These are phyloP conservation scores for Leucoraja ocellata DNA, from an alignment of 2,797 vertebrate species.

Conservation along the genomic window DNA sequence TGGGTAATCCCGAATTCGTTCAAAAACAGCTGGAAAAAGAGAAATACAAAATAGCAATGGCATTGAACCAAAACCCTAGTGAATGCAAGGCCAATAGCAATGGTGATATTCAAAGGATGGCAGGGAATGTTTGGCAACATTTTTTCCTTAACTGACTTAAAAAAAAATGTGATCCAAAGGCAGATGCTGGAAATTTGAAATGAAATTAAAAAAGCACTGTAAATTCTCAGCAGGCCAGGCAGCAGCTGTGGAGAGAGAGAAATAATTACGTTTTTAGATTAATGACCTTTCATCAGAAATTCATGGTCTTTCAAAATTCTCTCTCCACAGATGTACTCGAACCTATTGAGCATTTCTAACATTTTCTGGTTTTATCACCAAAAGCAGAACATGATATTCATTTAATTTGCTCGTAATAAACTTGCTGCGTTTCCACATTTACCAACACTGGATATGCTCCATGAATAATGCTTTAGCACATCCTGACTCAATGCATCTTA, in stretches of 20 bases:
- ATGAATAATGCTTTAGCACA: not conserved
- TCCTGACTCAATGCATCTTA: not conserved
- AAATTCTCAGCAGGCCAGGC: no score
- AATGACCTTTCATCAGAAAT: no score
- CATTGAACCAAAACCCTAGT: not conserved
- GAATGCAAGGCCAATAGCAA: not conserved
- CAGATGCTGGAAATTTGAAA: no score
- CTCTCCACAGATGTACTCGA: no score
- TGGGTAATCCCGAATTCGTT: conserved; percentile 43
- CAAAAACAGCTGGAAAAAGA: conserved; percentile 41
- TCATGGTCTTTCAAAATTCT: no score
- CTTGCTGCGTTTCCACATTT: not conserved
- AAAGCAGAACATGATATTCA: not conserved
- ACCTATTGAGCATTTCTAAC: no score
- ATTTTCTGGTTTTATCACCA: not conserved
- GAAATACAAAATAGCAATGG: not conserved
- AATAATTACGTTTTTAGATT: no score
- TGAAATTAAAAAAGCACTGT: no score
- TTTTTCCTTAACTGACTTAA: not conserved
- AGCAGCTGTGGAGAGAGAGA: no score
- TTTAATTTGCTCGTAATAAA: not conserved
- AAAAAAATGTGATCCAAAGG: no score
- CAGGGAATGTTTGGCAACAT: not conserved
- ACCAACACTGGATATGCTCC: not conserved
- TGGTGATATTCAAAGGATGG: not conserved